Base-by-base conservation (phyloP, 1,140 invertebrate genomes). In the Wasmannia auropunctata region DNA sequence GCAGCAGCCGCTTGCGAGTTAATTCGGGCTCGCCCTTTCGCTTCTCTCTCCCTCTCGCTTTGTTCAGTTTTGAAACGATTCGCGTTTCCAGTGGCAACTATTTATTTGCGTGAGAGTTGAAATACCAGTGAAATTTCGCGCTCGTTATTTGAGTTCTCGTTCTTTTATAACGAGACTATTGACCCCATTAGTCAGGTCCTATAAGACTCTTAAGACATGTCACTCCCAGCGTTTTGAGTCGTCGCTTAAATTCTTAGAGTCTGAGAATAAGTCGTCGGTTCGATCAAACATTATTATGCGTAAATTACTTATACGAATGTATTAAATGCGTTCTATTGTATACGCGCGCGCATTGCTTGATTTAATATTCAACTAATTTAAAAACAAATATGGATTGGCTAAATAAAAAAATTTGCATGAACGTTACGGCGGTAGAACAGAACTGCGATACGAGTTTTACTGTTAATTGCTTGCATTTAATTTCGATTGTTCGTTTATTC, bases 391-490 rank as follows among this genome's bases (percentile, higher is more conserved):
- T 19, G 43, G 56, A 56, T 70, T 56, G 25, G 16, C 6, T 22
- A 19, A 46, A 74, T 72, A 69, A 72, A 60, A 43, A 83, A 72
- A 54, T 49, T 76, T 85, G 22, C 72, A 49, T 62, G 40, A 75
- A 51, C 14, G 40, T n/a, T 25, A 10, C 40, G 7, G 25, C 10
- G 40, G 31, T 25, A 11, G 2, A 77, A 63, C 10, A 37, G 63
- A 85, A 77, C 31, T 31, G 37, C 65, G 49, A 56, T 72, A 43
- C 22, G n/a, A 31, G 25, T 76, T n/a, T n/a, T 74, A 34, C 75
- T 31, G 58, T 63, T 75, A 76, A 85, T 77, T 77, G 81, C 58
- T 85, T 77, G 72, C 60, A 85, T 85, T 85, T 85, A 63, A 85
- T 83, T 83, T 72, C 51, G 51, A 72, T 83, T 83, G 51, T 46